Evolutionary conservation across 2,797 vertebrate species (phyloP).

Genomic region (Borostomias antarcticus): DNA sequence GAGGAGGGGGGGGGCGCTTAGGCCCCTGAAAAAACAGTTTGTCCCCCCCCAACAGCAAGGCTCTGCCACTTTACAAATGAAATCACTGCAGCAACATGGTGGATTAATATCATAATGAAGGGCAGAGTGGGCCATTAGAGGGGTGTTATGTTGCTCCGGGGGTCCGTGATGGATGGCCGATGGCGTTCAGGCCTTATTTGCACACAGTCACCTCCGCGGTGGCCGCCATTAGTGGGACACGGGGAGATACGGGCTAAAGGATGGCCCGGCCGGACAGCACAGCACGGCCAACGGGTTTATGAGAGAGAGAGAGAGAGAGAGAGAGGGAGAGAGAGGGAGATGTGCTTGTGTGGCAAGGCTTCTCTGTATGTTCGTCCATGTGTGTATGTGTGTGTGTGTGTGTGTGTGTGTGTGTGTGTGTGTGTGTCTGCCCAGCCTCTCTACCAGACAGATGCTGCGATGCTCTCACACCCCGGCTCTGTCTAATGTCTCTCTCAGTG

Average conservation of each 20-base stretch:
- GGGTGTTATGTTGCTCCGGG: conserved; percentile 93
- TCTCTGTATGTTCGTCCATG: not conserved
- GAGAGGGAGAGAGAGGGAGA: not conserved
- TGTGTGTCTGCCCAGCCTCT: conserved; percentile 22
- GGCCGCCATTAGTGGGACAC: conserved; percentile 91
- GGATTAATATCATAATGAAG: conserved; percentile 93
- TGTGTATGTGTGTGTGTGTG: conserved; percentile 34
- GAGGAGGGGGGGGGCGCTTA: not conserved
- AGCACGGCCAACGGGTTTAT: conserved; percentile 83
- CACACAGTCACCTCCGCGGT: conserved; percentile 94
- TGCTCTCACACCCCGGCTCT: conserved; percentile 67
- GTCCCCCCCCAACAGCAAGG: conserved; percentile 72
- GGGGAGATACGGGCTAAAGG: conserved; percentile 84
- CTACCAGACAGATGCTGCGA: conserved; percentile 71
- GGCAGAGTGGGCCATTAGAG: conserved; percentile 87
- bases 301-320: conserved; percentile 70
- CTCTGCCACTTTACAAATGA: conserved; percentile 93
- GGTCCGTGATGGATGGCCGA: conserved; percentile 92
- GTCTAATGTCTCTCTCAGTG: conserved; percentile 62
- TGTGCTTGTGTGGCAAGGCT: not conserved
- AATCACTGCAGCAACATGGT: conserved; percentile 90
- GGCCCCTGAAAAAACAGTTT: conserved; percentile 70
- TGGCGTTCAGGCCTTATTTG: conserved; percentile 89
- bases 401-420: conserved; percentile 30
- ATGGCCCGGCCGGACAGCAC: conserved; percentile 74